Evolutionary conservation across 2,888 invertebrate species (phyloP).

Genomic region (Petrolisthes cinctipes): DNA sequence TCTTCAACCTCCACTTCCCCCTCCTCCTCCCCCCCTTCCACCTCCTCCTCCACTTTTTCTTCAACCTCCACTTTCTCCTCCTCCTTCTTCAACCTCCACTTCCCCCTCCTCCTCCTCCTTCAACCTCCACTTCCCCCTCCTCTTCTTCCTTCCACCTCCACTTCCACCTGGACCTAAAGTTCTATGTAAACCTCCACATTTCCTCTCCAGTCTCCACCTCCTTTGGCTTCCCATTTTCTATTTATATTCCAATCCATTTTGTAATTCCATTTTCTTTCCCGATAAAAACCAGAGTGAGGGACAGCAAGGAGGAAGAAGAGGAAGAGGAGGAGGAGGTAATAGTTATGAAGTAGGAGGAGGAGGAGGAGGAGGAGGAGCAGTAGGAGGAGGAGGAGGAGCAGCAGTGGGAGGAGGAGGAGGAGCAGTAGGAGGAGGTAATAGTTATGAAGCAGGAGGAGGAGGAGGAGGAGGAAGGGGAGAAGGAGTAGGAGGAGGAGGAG

Average conservation of each 20-base stretch:
- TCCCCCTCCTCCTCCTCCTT: background rate
- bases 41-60: background rate
- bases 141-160: background rate
- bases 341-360: background rate
- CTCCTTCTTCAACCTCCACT: background rate
- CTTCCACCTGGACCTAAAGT: background rate
- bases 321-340: constrained; percentile 11
- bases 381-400: background rate
- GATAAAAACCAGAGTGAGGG: constrained; percentile 34
- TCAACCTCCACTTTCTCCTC: background rate
- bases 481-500: no score
- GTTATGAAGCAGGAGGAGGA: background rate
- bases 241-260: constrained; percentile 46
- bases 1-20: background rate
- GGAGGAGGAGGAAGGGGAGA: background rate
- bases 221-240: constrained; percentile 27
- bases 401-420: background rate
- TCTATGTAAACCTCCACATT: background rate
- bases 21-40: background rate
- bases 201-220: constrained; percentile 19
- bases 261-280: constrained; percentile 40
- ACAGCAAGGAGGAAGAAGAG: constrained; percentile 4
- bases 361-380: background rate
- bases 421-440: background rate
- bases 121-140: background rate